These are phyloP conservation scores for Geotrypetes seraphini DNA, from an alignment of 2,797 vertebrate genomes.

Conservation along the genomic window DNA sequence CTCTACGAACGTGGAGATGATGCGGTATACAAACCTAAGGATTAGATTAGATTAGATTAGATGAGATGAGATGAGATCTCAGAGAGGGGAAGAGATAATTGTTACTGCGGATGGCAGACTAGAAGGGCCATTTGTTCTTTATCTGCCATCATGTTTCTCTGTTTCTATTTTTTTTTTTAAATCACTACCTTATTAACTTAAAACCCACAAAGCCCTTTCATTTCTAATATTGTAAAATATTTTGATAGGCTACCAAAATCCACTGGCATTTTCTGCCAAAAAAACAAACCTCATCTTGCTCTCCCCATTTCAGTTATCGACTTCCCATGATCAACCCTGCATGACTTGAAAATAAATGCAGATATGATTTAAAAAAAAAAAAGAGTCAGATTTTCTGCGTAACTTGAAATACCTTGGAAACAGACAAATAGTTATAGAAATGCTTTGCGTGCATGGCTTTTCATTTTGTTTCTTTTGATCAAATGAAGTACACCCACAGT, in stretches of 20 bases:
- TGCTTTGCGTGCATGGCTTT: constrained; percentile 6
- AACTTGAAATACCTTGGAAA: too few species aligned
- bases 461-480: constrained; percentile 13
- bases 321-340: constrained; percentile 23
- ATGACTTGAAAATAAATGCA: constrained; percentile 25
- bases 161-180: too few species aligned
- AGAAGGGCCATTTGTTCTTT: too few species aligned
- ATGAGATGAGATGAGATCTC: too few species aligned
- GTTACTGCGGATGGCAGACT: too few species aligned
- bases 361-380: constrained; percentile 27
- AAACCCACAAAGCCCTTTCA: constrained; percentile 13
- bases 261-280: constrained; percentile 23
- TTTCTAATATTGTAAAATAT: constrained; percentile 26
- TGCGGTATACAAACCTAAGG: too few species aligned
- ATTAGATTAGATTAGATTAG: too few species aligned
- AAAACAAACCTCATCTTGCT: constrained; percentile 12
- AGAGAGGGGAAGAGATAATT: too few species aligned
- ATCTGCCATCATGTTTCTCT: too few species aligned
- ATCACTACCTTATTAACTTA: too few species aligned
- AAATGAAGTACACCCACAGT: constrained; percentile 9
- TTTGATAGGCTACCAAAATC: constrained; percentile 15
- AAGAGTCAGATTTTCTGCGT: constrained; percentile 20
- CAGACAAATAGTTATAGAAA: constrained; percentile 23
- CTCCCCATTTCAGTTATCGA: constrained; percentile 23
- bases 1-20: too few species aligned